Base-by-base conservation (phyloP, 1,140 invertebrate genomes). In the Aphelenchoides fujianensis region DNA sequence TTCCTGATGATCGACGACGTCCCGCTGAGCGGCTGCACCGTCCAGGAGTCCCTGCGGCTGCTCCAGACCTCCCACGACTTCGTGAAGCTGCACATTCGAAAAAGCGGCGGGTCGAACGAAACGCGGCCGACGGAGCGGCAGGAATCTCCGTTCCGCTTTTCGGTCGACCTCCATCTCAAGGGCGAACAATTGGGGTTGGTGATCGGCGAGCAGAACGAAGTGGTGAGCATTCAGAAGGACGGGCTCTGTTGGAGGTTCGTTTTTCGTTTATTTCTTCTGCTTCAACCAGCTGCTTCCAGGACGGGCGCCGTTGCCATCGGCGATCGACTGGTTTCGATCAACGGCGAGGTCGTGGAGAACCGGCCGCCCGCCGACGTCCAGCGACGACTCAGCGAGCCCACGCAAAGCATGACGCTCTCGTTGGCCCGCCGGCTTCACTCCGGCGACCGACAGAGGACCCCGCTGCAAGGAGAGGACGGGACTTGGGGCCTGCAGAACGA, bases 1-100 rank as follows among this genome's bases (percentile, higher is more conserved):
- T 66, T 66, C 32, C 16, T 66, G 0, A n/a, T 30, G 16, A 37
- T 66, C 63, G 63, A 66, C 32, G 63, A 66, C 27, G 32, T 66
- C 53, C 63, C 63, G 27, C 23, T 66, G 63, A 37, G 36, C 63
- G 31, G 31, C 2, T 66, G 63, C 32, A 32, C 63, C 12, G 63
- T 66, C 53, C 27, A 66, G 16, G 63, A 66, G 32, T 27, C 63
- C 37, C 23, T 66, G 12, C 63, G 63, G 12, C 63, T 66, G 16
- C 3, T 66, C 1, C 63, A 66, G 53, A 66, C 63, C 53, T 34
- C 27, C 7, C 63, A 37, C 7, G 32, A 66, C 31, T 66, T 30
- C 0, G 32, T 66, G 9, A 66, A 66, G 3, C 37, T 66, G 37
- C 63, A 66, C 31, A 12, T 66, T 30, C 16, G 34, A 19, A 66